A percentile compares a stretch with the other conserved stretches of the same genome.
phyloP scores from a whole-genome alignment of 2,797 vertebrate species.

The Nasua narica region DNA sequence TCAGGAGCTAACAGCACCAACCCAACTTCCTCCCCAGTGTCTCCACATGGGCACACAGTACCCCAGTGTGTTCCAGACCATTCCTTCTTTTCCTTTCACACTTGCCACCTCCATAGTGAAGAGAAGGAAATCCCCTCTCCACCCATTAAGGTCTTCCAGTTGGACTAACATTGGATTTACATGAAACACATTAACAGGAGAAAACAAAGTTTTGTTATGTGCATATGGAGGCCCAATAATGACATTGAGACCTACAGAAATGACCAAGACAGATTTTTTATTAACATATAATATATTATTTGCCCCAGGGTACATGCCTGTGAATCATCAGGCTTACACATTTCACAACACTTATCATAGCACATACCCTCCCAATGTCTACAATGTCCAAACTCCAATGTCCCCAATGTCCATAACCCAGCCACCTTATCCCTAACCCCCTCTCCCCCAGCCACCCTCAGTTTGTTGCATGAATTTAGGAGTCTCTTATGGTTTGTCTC shows the following conservation, averaged over 20 bases:
- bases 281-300: no score
- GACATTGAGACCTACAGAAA: neutral
- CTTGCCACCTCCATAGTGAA: neutral
- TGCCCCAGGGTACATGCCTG: no score
- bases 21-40: neutral
- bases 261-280: neutral
- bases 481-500: no score
- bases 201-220: neutral
- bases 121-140: neutral
- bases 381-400: no score
- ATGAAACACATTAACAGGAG: neutral
- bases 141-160: neutral
- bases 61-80: neutral
- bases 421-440: no score
- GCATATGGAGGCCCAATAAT: neutral
- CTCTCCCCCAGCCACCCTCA: no score
- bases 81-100: neutral
- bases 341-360: no score
- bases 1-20: neutral
- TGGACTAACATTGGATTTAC: neutral
- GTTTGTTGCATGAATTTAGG: no score
- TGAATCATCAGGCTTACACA: no score
- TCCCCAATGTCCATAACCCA: no score
- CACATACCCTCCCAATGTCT: no score
- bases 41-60: accelerated